These are phyloP conservation scores for Caradrina clavipalpis DNA, from an alignment of 2,888 invertebrate genomes.

Conservation along the genomic window DNA sequence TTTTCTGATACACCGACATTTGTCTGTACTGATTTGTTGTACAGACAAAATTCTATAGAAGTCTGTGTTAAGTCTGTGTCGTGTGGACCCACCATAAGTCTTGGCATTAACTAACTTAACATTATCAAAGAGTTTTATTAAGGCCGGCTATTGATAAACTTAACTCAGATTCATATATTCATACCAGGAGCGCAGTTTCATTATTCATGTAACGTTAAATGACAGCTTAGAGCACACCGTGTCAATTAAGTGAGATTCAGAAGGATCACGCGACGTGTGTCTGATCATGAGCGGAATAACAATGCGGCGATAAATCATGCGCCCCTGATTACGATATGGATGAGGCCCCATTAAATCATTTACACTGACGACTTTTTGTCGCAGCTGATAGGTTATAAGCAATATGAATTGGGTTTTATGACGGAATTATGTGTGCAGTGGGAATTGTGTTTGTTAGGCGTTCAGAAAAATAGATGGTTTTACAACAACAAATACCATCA, in stretches of 20 bases:
- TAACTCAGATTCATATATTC: background rate
- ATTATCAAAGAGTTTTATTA: too few species aligned
- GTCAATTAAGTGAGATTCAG: constrained; percentile 64
- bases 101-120: too few species aligned
- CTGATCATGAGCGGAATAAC: constrained; percentile 70
- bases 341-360: constrained; percentile 70
- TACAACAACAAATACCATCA: too few species aligned
- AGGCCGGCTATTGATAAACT: too few species aligned
- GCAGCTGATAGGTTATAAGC: constrained; percentile 19
- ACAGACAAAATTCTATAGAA: too few species aligned
- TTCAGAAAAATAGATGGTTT: background rate
- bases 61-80: too few species aligned
- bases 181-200: background rate
- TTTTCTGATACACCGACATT: too few species aligned
- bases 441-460: background rate
- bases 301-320: constrained; percentile 67
- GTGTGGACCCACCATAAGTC: too few species aligned
- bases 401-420: constrained; percentile 25
- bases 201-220: constrained; percentile 48
- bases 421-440: background rate
- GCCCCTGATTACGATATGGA: constrained; percentile 54
- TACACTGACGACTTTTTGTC: constrained; percentile 49
- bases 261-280: constrained; percentile 61
- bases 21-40: too few species aligned
- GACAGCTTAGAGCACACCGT: constrained; percentile 54